Evolutionary conservation across 2,888 invertebrate genomes (phyloP), one percentile per base, ranked within the genome.

Genomic region (Cataglyphis altisquamis): DNA sequence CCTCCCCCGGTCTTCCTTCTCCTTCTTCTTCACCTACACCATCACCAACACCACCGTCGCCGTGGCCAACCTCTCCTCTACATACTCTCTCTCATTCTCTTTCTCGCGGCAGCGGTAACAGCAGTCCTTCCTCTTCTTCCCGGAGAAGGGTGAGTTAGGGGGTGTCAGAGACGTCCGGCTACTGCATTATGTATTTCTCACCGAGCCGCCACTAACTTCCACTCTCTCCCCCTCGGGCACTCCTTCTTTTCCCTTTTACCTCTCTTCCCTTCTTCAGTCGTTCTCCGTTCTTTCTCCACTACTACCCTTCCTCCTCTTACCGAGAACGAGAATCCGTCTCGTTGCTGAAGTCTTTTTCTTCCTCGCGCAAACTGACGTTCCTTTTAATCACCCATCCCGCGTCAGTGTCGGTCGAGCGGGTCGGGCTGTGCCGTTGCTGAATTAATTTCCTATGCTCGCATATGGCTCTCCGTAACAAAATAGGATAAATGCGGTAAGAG

Each of bases 161-260:
- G 93, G 94, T 94, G 94, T 94, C 93, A 93, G 94, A 94, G 94
- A 94, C 94, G 94, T 94, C 94, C 94, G 93, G 94, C 94, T 94
- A 92, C 94, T 94, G 94, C 94, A 94, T 94, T 94, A 94, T 94
- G 94, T 94, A 94, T 94, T 94, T 94, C 92, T 92, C 93, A 90
- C 92, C 88, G 87, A 90, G 87, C 88, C 90, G 81, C 91, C 91
- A 87, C 91, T 90, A 90, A 92, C 90, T 89, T 91, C 86, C 90
- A 87, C 89, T 91, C 89, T 87, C 86, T 67, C 85, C 72, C 87
- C 84, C 67, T 39, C 84, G 80, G 70, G 85, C 39, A 41, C 84
- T 80, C 87, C 70, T 86, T 85, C 87, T 86, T 87, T 87, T 85
- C 84, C 75, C 62, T 80, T 45, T 66, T 57, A 15, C 52, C 57